phyloP scores from a whole-genome alignment of 2,797 vertebrate genomes.

The Salmo trutta region DNA sequence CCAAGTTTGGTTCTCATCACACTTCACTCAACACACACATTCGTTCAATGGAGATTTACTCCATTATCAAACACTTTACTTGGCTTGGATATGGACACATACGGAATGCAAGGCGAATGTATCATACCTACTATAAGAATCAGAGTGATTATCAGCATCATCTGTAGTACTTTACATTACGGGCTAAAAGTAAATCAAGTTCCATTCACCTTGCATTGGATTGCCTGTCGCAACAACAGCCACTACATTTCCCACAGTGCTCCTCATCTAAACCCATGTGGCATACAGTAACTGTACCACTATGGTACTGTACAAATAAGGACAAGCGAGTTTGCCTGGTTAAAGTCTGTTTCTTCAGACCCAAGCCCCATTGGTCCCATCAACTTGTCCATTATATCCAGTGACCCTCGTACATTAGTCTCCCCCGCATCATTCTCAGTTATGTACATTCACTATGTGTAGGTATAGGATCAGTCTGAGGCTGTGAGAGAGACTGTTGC shows the following conservation, averaged over 20 bases:
- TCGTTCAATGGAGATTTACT: conserved; percentile 53
- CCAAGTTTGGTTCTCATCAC: conserved; percentile 33
- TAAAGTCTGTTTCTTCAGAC: conserved; percentile 7
- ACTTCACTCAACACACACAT: conserved; percentile 42
- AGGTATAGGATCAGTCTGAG: conserved; percentile 46
- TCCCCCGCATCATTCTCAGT: conserved; percentile 16
- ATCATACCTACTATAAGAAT: conserved; percentile 43
- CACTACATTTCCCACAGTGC: conserved; percentile 40
- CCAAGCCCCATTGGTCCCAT: conserved; percentile 8
- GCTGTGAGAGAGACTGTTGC: conserved; percentile 12
- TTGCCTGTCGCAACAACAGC: conserved; percentile 78
- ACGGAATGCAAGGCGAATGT: conserved; percentile 63
- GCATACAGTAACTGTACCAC: conserved; percentile 1
- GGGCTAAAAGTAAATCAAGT: conserved; percentile 69
- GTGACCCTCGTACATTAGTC: conserved; percentile 29
- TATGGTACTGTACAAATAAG: background rate
- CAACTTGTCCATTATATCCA: conserved; percentile 20
- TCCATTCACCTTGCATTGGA: conserved; percentile 65
- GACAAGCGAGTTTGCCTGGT: conserved; percentile 6
- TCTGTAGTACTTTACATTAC: conserved; percentile 62
- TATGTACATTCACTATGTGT: conserved; percentile 65
- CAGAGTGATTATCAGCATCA: conserved; percentile 57
- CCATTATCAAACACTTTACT: conserved; percentile 46
- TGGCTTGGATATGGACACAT: conserved; percentile 51
- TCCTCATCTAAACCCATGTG: conserved; percentile 19